Evolutionary conservation across 1,140 invertebrate genomes (phyloP).

Genomic region (Epicauta chinensis): DNA sequence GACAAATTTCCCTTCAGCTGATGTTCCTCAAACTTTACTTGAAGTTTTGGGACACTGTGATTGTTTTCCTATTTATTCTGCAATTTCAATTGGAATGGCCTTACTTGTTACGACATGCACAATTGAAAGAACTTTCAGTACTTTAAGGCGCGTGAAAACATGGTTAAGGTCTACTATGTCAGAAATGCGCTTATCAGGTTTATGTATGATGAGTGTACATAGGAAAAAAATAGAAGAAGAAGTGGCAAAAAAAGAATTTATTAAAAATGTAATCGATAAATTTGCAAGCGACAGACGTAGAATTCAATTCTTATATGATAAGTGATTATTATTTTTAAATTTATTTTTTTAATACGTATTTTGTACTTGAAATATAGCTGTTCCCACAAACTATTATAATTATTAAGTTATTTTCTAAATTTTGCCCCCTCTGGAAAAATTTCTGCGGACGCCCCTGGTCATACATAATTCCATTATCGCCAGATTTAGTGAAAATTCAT

Average conservation of each 20-base stretch:
- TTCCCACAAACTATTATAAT: too few species aligned
- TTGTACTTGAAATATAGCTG: too few species aligned
- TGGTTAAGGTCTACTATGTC: slow-evolving; percentile 10
- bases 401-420: too few species aligned
- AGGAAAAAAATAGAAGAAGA: background rate
- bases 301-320: too few species aligned
- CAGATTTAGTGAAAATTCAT: too few species aligned
- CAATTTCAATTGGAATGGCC: slow-evolving; percentile 5
- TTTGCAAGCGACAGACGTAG: too few species aligned
- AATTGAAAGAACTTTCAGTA: slow-evolving; percentile 8
- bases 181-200: slow-evolving; percentile 7
- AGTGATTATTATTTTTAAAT: too few species aligned
- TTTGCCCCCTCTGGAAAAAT: too few species aligned
- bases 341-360: too few species aligned
- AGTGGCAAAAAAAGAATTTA: slow-evolving; percentile 2
- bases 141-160: slow-evolving; percentile 9
- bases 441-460: too few species aligned
- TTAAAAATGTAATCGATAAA: background rate
- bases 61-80: slow-evolving; percentile 1
- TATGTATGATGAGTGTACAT: slow-evolving; percentile 11
- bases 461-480: too few species aligned
- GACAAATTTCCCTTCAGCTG: background rate
- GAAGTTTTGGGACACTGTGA: background rate
- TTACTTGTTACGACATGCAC: slow-evolving; percentile 13
- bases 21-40: background rate